Evolutionary conservation across 2,113 vertebrate genomes (phyloP), one percentile per base, ranked within the genome.

Genomic region (Columbina picui): DNA sequence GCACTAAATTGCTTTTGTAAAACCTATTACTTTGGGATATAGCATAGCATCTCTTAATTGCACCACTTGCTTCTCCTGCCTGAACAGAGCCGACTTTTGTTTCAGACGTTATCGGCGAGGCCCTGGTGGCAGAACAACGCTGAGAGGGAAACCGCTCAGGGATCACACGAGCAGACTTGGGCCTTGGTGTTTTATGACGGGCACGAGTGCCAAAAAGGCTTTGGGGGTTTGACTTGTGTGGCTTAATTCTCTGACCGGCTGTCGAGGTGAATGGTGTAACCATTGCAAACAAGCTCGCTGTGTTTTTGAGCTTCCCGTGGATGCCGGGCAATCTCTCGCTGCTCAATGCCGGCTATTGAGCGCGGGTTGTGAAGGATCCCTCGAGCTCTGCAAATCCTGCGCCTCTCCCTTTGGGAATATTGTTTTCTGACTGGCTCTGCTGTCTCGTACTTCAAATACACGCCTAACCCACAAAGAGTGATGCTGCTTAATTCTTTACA

Each of bases 311-410:
- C 87, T 94, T 96, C 96, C 94, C 96, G 75, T 39, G 43, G 86
- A 76, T 87, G 92, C 59, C 14, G 52, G 87, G 81, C 71, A 14
- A 81, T 57, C 7, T 6, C 26, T 22, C 43, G 64, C 87, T 93
- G 87, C 95, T 97, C 89, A 96, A 97, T 97, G 97, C 94, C 21
- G 67, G 38, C 87, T 56, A 86, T 96, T 97, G 87, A 97, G 76
- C 34, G 8, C 41, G 69, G 75, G 20, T 90, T 56, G 8, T 16
- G 1, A 71, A 91, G 91, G 96, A 91, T 84, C 75, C 90, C 76
- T 53, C 10, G 43, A 87, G 73, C 55, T 92, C n/a, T 2, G 74
- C 94, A 95, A 96, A 94, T 60, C 50, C 84, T 78, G 61, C 0
- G 0, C 67, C 38, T 80, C 71, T 91, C 84, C 90, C 75, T 63